Percentiles rank a stretch among this genome's conserved stretches.
phyloP scores from a whole-genome alignment of 2,797 vertebrate genomes.

The Podarcis siculus region DNA sequence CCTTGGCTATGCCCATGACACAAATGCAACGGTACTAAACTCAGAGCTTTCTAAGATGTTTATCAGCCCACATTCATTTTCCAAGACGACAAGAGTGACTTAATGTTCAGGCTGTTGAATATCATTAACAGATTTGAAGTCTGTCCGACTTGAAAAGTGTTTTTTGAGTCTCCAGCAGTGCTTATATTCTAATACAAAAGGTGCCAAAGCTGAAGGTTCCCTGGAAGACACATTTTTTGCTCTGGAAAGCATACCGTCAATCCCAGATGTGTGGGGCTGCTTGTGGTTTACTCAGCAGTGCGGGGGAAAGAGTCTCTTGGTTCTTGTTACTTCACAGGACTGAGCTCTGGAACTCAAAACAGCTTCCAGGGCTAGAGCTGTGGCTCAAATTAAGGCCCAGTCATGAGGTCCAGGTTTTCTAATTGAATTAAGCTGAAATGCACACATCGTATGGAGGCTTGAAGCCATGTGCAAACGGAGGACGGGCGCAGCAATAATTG shows the following conservation, averaged over 20 bases:
- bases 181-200: background rate
- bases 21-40: background rate
- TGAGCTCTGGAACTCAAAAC: background rate
- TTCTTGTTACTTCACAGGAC: background rate
- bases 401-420: background rate
- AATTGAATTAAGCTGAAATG: background rate
- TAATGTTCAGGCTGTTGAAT: background rate
- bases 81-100: background rate
- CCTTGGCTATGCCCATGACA: background rate
- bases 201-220: background rate
- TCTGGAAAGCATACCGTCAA: background rate
- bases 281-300: background rate
- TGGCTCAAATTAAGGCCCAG: background rate
- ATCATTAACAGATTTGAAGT: slow-evolving; percentile 14
- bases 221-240: background rate
- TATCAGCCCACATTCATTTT: background rate
- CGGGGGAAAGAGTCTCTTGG: background rate
- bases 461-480: background rate
- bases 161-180: background rate
- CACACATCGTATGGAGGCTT: background rate
- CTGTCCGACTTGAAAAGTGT: background rate
- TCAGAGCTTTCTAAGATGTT: background rate
- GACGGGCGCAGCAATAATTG: background rate
- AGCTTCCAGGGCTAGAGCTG: background rate
- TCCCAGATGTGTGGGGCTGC: background rate